These are phyloP conservation scores for Zosterops borbonicus DNA, from an alignment of 2,113 vertebrate genomes.

Conservation along the genomic window DNA sequence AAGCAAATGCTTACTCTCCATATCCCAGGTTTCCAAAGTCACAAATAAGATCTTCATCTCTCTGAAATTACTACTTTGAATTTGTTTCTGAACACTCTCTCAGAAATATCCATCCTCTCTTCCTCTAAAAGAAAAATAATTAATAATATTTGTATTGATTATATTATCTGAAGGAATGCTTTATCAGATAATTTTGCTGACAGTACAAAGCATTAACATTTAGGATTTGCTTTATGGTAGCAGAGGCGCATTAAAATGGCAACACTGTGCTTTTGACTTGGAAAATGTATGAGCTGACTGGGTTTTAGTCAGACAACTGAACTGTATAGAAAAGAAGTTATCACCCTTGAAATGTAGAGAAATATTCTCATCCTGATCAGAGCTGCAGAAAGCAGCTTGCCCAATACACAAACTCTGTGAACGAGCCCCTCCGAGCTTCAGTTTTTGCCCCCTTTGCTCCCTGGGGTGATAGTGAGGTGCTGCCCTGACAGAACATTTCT, in stretches of 20 bases:
- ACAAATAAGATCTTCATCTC: background rate
- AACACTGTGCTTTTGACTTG: constrained; percentile 10
- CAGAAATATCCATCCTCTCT: background rate
- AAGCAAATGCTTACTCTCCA: background rate
- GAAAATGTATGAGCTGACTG: constrained; percentile 24
- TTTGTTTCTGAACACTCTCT: background rate
- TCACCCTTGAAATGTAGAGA: background rate
- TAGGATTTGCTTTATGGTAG: background rate
- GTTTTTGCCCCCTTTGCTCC: background rate
- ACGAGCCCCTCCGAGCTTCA: background rate
- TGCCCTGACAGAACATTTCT: background rate
- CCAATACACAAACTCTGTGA: background rate
- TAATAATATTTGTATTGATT: background rate
- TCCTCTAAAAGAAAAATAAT: background rate
- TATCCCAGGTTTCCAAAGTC: background rate
- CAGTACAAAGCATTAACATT: background rate
- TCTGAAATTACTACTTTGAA: background rate
- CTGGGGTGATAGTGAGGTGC: background rate
- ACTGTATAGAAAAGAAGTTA: background rate
- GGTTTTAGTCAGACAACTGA: background rate
- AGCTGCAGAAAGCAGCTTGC: background rate
- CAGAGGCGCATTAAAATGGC: background rate
- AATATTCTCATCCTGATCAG: background rate
- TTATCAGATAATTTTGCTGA: background rate
- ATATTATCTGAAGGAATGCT: background rate